A percentile compares a stretch with the other conserved stretches of the same genome.
These are phyloP conservation scores for Oscheius sp. DNA, from an alignment of 2,888 invertebrate species.

Conservation along the genomic window DNA sequence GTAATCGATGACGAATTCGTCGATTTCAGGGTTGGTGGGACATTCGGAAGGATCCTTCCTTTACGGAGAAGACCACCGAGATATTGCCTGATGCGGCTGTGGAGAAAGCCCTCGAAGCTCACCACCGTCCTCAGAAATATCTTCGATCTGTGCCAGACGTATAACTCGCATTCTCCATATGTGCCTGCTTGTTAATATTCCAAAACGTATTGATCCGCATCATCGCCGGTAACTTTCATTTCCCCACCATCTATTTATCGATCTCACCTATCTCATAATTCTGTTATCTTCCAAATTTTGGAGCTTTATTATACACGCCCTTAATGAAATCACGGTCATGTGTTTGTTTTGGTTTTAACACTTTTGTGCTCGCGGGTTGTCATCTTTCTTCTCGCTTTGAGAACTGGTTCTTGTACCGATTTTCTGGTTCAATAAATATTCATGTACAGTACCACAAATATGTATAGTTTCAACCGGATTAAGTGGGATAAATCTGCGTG, in stretches of 20 bases:
- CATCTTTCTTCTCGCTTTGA: conserved; percentile 28
- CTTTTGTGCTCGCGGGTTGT: conserved; percentile 21
- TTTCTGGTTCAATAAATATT: not conserved
- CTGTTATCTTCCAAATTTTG: not conserved
- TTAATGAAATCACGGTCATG: not conserved
- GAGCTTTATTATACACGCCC: conserved; percentile 12
- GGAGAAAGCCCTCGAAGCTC: conserved; percentile 78
- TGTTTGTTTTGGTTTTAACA: conserved; percentile 8
- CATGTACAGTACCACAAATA: no score
- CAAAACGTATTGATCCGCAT: not conserved
- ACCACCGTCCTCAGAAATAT: conserved; percentile 58
- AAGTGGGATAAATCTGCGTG: no score
- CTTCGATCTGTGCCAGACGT: conserved; percentile 20
- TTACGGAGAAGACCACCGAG: conserved; percentile 76
- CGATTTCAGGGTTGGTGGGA: conserved; percentile 17
- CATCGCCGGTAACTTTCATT: conserved; percentile 7
- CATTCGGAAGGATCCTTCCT: conserved; percentile 26
- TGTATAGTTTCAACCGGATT: no score
- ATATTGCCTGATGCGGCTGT: conserved; percentile 92
- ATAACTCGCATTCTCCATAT: not conserved
- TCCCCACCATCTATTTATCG: not conserved
- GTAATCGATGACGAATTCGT: not conserved
- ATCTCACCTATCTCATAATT: not conserved
- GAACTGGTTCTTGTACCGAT: not conserved
- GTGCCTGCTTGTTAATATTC: conserved; percentile 1